These are phyloP conservation scores for Nudaria mundana DNA, from an alignment of 2,888 invertebrate species.

Conservation along the genomic window DNA sequence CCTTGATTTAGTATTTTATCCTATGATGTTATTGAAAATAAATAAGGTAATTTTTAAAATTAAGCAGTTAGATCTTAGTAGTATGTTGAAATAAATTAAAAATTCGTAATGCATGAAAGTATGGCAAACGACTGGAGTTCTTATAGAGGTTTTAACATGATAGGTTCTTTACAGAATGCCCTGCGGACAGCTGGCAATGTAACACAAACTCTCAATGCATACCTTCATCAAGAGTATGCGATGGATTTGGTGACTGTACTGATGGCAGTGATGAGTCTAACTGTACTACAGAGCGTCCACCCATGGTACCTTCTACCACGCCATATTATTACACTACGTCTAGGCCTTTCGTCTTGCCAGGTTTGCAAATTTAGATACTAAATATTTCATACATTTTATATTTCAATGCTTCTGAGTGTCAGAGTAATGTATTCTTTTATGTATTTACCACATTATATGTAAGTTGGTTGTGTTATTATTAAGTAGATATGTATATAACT, in stretches of 20 bases:
- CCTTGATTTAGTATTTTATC: too few species aligned
- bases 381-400: background rate
- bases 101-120: too few species aligned
- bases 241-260: slow-evolving; percentile 83
- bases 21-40: too few species aligned
- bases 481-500: too few species aligned
- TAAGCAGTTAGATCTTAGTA: too few species aligned
- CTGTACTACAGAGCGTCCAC: slow-evolving; percentile 52
- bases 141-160: background rate
- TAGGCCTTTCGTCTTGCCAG: background rate
- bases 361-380: background rate
- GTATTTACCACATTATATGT: too few species aligned
- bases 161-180: slow-evolving; percentile 78
- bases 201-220: slow-evolving; percentile 84
- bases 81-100: too few species aligned
- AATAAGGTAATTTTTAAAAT: too few species aligned
- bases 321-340: background rate
- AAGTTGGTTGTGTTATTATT: too few species aligned
- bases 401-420: background rate
- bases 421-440: too few species aligned
- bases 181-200: slow-evolving; percentile 85
- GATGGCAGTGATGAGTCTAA: slow-evolving; percentile 85
- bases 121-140: too few species aligned
- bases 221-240: slow-evolving; percentile 81
- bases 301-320: background rate